Percentiles rank a stretch among this genome's conserved stretches.
These are phyloP conservation scores for Sapajus apella DNA, from an alignment of 2,113 vertebrate species.

Conservation along the genomic window DNA sequence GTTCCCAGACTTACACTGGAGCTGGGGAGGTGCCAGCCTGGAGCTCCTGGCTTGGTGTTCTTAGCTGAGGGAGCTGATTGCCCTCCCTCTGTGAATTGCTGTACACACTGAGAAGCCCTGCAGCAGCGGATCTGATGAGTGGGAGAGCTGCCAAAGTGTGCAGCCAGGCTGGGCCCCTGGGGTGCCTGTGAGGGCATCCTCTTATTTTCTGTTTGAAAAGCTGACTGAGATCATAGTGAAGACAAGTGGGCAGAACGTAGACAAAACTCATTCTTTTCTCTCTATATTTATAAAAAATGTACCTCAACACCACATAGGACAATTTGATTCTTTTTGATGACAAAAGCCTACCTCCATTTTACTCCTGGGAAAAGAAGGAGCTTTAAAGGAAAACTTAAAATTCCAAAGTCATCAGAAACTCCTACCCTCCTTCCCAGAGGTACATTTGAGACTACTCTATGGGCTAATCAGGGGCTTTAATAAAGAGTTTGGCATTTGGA, in stretches of 20 bases:
- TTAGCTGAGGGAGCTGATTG: constrained; percentile 18
- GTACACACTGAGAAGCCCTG: constrained; percentile 12
- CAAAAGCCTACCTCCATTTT: not conserved
- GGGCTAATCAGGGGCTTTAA: not conserved
- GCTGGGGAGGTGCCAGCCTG: not conserved
- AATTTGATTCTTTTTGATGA: constrained; percentile 17
- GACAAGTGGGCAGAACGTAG: not conserved
- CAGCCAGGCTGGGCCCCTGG: not conserved
- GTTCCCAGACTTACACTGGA: not conserved
- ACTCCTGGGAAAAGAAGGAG: not conserved
- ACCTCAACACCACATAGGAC: not conserved
- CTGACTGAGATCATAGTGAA: not conserved
- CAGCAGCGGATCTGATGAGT: not conserved
- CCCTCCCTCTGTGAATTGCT: constrained; percentile 59
- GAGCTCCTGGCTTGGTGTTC: not conserved
- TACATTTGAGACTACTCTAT: not conserved
- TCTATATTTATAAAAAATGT: not conserved
- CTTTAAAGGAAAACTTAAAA: constrained; percentile 51
- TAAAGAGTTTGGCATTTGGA: not conserved
- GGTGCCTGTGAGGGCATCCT: not conserved
- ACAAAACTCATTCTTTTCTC: not conserved
- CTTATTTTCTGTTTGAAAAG: constrained; percentile 21
- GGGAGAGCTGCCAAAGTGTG: constrained; percentile 50
- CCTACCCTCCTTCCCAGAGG: not conserved
- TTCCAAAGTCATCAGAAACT: not conserved